Conservation (phyloP, 2,797 vertebrate genomes). For the Leuciscus waleckii region DNA sequence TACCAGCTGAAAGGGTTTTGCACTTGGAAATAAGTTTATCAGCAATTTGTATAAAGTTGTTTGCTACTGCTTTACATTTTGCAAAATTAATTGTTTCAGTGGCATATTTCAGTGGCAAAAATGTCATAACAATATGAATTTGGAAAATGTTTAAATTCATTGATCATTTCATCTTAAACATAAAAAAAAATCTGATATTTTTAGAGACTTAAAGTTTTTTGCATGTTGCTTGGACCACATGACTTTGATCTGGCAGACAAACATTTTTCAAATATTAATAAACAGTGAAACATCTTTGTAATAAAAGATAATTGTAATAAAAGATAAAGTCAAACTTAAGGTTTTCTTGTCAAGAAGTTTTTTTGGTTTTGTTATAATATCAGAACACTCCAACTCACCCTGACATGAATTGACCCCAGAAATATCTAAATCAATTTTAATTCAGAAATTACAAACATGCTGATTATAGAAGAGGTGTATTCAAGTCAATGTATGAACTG, state of each 20-base stretch:
- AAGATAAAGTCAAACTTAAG: background rate
- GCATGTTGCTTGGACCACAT: background rate
- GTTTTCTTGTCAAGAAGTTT: background rate
- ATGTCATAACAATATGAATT: too few relatives aligned
- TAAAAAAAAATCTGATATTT: too few relatives aligned
- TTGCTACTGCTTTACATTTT: background rate
- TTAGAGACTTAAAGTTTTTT: background rate
- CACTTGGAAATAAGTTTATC: slow-evolving; percentile 10
- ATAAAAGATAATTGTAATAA: background rate
- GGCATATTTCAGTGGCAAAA: background rate
- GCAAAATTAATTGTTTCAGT: background rate
- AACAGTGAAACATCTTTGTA: background rate
- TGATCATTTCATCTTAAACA: background rate
- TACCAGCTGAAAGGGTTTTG: slow-evolving; percentile 6
- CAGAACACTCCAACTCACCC: background rate
- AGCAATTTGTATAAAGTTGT: background rate
- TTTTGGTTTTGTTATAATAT: background rate
- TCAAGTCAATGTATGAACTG: background rate
- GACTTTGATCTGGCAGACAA: background rate
- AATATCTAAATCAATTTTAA: background rate
- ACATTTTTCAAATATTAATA: too few relatives aligned
- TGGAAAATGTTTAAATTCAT: background rate
- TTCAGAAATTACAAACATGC: background rate
- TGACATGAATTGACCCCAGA: background rate
- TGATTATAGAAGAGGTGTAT: background rate